phyloP scores from a whole-genome alignment of 2,888 invertebrate genomes.

The Agapostemon virescens region DNA sequence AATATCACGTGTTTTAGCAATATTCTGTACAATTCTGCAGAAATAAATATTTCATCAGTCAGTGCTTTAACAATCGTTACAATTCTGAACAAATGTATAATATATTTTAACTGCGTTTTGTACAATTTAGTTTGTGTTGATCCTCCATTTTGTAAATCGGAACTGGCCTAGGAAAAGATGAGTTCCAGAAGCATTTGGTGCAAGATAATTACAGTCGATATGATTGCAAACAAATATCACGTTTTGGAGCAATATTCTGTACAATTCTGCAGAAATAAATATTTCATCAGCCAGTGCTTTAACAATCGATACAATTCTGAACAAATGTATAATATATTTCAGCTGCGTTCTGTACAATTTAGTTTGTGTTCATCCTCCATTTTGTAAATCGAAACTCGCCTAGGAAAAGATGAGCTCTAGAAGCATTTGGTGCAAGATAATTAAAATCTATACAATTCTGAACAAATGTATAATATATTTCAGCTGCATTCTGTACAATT shows the following conservation, averaged over 20 bases:
- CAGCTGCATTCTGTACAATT: background rate
- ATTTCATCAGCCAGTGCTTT: no score
- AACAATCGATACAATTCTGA: background rate
- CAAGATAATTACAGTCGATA: no score
- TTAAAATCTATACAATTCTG: background rate
- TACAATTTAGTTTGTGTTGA: conserved; percentile 5
- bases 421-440: no score
- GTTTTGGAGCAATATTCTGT: background rate
- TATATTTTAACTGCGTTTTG: background rate
- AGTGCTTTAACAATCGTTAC: background rate
- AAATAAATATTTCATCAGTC: background rate
- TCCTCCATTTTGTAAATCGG: no score
- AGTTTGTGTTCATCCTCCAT: no score
- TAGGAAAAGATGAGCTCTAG: no score
- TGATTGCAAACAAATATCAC: background rate
- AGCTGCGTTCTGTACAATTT: background rate
- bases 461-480: background rate
- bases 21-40: background rate
- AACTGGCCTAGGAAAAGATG: no score
- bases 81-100: background rate
- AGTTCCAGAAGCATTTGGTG: no score
- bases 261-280: background rate
- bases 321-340: background rate
- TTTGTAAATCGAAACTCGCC: no score
- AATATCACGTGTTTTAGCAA: background rate